A percentile compares a stretch with the other conserved stretches of the same genome.
These are phyloP conservation scores for Rhinichthys klamathensis DNA, from an alignment of 2,113 vertebrate species.

Conservation along the genomic window DNA sequence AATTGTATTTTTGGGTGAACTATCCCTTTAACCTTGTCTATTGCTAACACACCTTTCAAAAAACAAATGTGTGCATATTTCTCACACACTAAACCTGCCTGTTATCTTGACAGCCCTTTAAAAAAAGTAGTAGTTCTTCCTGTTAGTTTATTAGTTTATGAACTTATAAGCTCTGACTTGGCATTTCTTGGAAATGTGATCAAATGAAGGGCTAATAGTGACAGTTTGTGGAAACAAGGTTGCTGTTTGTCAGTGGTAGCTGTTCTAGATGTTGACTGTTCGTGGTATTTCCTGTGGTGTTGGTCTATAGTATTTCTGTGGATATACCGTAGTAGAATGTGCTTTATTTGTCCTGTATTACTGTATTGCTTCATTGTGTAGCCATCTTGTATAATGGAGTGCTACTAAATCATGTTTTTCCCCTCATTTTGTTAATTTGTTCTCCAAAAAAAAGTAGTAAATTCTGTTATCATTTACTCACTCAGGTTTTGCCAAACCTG, in stretches of 20 bases:
- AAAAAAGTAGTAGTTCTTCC: background rate
- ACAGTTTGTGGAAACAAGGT: constrained; percentile 75
- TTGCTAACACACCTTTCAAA: background rate
- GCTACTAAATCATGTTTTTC: background rate
- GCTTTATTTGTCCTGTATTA: constrained; percentile 7
- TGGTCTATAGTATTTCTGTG: constrained; percentile 44
- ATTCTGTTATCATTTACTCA: background rate
- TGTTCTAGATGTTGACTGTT: constrained; percentile 54
- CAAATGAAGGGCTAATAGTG: background rate
- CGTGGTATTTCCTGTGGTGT: constrained; percentile 39
- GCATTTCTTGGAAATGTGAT: background rate
- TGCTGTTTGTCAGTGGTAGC: constrained; percentile 60
- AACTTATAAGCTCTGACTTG: background rate
- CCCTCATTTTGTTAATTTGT: background rate
- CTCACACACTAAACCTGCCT: background rate
- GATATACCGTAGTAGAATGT: constrained; percentile 25
- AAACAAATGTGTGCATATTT: background rate
- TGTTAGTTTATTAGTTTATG: background rate
- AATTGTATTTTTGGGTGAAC: too few species aligned
- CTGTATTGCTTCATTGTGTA: background rate
- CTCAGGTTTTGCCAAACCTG: background rate
- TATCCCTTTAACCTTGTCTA: background rate
- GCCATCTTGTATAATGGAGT: constrained; percentile 31
- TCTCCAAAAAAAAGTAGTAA: background rate
- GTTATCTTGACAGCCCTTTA: background rate